Percentiles rank a stretch among this genome's conserved stretches.
These are phyloP conservation scores for Lathronympha strigana DNA, from an alignment of 2,888 invertebrate species.

Conservation along the genomic window DNA sequence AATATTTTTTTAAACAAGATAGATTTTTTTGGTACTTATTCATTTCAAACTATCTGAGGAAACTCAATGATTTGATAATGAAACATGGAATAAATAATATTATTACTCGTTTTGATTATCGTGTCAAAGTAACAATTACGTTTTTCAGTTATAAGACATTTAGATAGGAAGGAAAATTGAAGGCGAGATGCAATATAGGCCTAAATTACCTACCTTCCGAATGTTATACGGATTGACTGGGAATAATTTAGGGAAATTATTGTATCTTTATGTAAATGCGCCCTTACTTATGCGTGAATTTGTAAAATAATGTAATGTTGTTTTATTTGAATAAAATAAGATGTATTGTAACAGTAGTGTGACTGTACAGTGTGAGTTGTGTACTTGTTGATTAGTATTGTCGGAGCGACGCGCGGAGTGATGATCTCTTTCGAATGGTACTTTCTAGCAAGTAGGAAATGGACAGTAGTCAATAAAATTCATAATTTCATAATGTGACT, in stretches of 20 bases:
- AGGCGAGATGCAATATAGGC: not conserved
- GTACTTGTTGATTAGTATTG: slow-evolving; percentile 52
- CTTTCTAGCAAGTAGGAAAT: slow-evolving; percentile 46
- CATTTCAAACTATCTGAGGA: no score
- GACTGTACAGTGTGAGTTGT: slow-evolving; percentile 22
- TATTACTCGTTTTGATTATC: no score
- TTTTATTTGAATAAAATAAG: slow-evolving; percentile 23
- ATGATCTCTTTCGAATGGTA: slow-evolving; percentile 69
- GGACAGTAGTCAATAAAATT: slow-evolving; percentile 30
- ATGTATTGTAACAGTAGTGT: slow-evolving; percentile 39
- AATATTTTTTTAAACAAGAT: no score
- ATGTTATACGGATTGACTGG: no score
- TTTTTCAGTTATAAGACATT: no score
- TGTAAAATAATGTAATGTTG: not conserved
- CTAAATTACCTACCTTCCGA: no score
- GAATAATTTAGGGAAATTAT: not conserved
- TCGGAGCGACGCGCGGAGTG: slow-evolving; percentile 49
- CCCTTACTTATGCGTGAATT: not conserved
- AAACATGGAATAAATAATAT: no score
- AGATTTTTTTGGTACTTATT: no score
- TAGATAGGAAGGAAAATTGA: no score
- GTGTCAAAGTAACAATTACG: no score
- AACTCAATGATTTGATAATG: no score
- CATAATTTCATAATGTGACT: slow-evolving; percentile 27
- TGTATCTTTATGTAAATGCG: not conserved